phyloP scores from a whole-genome alignment of 2,797 vertebrate genomes.

The Pygocentrus nattereri region DNA sequence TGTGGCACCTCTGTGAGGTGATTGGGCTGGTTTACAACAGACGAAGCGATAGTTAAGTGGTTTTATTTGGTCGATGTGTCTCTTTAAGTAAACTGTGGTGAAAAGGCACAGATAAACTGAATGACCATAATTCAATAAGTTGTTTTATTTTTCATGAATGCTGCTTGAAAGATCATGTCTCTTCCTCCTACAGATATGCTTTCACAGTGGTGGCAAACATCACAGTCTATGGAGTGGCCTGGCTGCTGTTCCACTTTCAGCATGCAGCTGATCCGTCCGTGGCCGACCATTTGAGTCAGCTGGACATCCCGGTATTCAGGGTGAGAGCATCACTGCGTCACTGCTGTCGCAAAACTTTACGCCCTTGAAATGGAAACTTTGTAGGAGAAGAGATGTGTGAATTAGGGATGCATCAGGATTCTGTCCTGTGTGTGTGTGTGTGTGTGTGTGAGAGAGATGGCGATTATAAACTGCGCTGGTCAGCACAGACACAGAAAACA shows the following conservation, averaged over 20 bases:
- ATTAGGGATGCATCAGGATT: too few relatives aligned
- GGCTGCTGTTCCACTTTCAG: constrained; percentile 88
- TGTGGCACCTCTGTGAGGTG: too few relatives aligned
- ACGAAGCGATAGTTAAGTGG: too few relatives aligned
- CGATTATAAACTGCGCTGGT: too few relatives aligned
- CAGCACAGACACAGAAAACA: too few relatives aligned
- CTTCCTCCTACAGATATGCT: constrained; percentile 80
- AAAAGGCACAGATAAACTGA: too few relatives aligned
- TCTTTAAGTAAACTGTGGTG: background rate
- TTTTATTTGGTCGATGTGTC: too few relatives aligned
- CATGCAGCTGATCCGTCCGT: constrained; percentile 24
- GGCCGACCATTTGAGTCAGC: constrained; percentile 74
- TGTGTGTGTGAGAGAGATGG: too few relatives aligned
- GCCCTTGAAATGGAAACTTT: background rate
- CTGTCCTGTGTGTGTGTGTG: too few relatives aligned
- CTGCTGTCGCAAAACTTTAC: background rate
- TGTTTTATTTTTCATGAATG: background rate
- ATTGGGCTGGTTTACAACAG: too few relatives aligned
- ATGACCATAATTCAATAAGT: background rate
- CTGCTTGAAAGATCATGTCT: background rate
- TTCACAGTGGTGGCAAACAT: constrained; percentile 90
- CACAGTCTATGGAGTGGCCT: constrained; percentile 81
- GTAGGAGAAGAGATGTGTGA: too few relatives aligned
- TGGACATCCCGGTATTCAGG: constrained; percentile 84
- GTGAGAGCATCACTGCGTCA: constrained; percentile 65